Evolutionary conservation across 2,113 vertebrate genomes (phyloP).

Genomic region (Chamaea fasciata): DNA sequence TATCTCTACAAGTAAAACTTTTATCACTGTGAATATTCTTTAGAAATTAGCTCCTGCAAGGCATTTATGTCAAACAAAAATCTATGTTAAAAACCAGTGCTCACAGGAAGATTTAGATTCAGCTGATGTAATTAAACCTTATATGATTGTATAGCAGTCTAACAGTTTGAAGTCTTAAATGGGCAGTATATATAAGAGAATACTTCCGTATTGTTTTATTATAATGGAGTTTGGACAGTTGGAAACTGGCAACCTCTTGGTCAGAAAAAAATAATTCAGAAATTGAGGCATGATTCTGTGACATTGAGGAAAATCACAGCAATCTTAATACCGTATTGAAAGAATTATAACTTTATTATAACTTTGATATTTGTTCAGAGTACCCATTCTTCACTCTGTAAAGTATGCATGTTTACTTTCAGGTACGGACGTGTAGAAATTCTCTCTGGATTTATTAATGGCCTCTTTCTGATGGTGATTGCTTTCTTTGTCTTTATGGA

Average conservation of each 20-base stretch:
- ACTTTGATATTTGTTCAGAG: not conserved
- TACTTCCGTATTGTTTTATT: not conserved
- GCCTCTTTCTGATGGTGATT: constrained; percentile 97
- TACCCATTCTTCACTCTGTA: not conserved
- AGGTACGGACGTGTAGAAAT: constrained; percentile 97
- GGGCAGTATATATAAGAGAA: not conserved
- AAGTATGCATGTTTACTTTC: constrained; percentile 22
- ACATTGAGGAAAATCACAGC: not conserved
- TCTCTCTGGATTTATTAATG: constrained; percentile 97
- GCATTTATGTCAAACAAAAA: not conserved
- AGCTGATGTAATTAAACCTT: not conserved
- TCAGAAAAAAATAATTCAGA: not conserved
- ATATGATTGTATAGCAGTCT: not conserved
- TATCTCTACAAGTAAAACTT: not conserved
- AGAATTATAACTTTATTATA: not conserved
- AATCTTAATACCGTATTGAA: not conserved
- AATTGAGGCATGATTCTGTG: not conserved
- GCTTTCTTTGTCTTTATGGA: constrained; percentile 97
- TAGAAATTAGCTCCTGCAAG: not conserved
- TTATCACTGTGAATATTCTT: not conserved
- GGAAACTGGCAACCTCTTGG: not conserved
- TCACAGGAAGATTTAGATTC: not conserved
- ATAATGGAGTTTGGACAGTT: not conserved
- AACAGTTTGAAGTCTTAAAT: not conserved
- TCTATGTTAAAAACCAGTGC: not conserved